phyloP scores from a whole-genome alignment of 2,888 invertebrate species.

The Fissipunctia ypsillon region DNA sequence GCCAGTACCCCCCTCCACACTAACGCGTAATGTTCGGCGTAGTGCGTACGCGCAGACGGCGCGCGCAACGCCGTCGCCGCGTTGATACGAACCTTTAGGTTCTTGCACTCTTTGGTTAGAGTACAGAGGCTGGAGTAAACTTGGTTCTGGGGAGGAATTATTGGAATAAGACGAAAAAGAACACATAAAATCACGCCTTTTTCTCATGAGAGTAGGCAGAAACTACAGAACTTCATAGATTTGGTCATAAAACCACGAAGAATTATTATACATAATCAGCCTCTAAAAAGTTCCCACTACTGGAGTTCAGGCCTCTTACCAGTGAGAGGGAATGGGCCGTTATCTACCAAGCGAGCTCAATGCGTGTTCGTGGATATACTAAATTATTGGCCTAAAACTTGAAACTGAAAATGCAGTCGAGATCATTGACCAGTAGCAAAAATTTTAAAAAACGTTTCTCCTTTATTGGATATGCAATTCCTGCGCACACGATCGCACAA shows the following conservation, averaged over 20 bases:
- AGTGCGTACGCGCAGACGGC: conserved; percentile 91
- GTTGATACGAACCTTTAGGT: conserved; percentile 97
- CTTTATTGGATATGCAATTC: neutral
- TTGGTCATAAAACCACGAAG: neutral
- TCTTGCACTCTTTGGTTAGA: conserved; percentile 93
- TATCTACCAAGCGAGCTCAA: neutral
- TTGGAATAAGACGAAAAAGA: neutral
- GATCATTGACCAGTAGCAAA: neutral
- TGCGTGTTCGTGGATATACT: neutral
- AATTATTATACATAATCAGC: neutral
- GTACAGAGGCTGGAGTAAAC: conserved; percentile 92
- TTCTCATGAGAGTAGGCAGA: neutral
- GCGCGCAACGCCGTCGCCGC: conserved; percentile 94
- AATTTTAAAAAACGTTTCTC: neutral
- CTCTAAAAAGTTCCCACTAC: neutral
- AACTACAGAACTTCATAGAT: neutral
- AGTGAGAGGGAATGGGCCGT: neutral
- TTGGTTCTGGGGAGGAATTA: conserved; percentile 84
- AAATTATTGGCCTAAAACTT: neutral
- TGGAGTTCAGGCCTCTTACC: neutral
- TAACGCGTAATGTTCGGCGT: conserved; percentile 90
- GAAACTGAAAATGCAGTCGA: neutral
- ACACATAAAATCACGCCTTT: neutral
- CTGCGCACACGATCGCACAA: neutral
- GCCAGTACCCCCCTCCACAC: conserved; percentile 94